These are phyloP conservation scores for Brachypteracias leptosomus DNA, from an alignment of 2,113 vertebrate species.

Conservation along the genomic window DNA sequence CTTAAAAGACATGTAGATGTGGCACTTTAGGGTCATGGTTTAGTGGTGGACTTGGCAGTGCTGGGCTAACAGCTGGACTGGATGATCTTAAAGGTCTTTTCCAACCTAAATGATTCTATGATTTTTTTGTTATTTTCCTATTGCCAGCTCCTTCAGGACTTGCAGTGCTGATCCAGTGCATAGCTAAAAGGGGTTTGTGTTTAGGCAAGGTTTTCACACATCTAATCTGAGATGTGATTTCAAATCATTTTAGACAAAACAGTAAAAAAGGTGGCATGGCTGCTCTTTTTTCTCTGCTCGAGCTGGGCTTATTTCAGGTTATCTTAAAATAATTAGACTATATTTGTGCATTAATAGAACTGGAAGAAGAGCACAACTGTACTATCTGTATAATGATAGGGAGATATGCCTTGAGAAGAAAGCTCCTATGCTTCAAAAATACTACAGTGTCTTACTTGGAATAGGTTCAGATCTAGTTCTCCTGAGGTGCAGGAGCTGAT, in stretches of 20 bases:
- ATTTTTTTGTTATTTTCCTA: neutral
- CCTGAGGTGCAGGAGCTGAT: neutral
- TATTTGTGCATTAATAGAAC: neutral
- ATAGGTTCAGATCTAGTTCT: neutral
- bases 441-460: neutral
- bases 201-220: neutral
- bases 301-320: neutral
- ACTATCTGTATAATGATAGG: neutral
- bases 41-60: neutral
- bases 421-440: neutral
- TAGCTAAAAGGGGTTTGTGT: neutral
- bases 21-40: neutral
- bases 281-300: neutral
- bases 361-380: neutral
- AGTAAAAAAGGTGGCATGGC: neutral
- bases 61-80: too few species aligned
- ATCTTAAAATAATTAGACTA: neutral
- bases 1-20: neutral
- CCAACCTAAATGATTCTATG: neutral
- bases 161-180: neutral
- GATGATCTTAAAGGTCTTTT: neutral
- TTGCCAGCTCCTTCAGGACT: neutral
- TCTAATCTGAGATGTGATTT: neutral
- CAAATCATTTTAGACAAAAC: neutral
- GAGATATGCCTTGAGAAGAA: neutral